Base-by-base conservation (phyloP, 2,113 vertebrate genomes). In the Ammospiza nelsoni region DNA sequence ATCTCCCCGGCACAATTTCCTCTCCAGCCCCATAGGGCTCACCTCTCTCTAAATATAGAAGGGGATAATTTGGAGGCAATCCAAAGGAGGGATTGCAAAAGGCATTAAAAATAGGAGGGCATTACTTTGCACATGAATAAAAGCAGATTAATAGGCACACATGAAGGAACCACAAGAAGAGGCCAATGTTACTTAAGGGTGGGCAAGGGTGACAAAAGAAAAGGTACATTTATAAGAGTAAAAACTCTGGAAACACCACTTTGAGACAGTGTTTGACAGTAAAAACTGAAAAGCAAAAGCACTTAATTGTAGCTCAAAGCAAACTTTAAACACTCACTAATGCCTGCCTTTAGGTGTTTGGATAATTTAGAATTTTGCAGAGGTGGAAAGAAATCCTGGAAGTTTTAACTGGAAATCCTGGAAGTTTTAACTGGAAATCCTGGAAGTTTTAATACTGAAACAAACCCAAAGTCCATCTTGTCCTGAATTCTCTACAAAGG, bases 41-140 rank as follows among this genome's bases (percentile, higher is more conserved):
- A 81, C 82, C 83, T 92, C 89, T 9, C 44, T 48, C 63, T 95
- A 52, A 82, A 90, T 87, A 90, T 35, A 90, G 85, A 75, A 87
- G 63, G 5, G 16, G 78, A 41, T 84, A 8, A 91, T 92, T 88
- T 89, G 92, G 84, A 93, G 19, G 28, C 58, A 75, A 89, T 77
- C 90, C 68, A 93, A 94, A 72, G 86, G 62, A 91, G 48, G 77
- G 46, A 66, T 11, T 80, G 55, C 59, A 83, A 76, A 66, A 80
- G n/a, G 77, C 84, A 84, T 90, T 74, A 62, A 84, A 88, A 59
- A 63, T 3, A 71, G n/a, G 52, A 95, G 78, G 68, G 81, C 67
- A 91, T 57, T 92, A 63, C 58, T 95, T 43, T 85, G 92, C 90
- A 85, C 35, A 51, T 2, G 31, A 94, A 51, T 10, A 57, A 92